Conservation (phyloP, 2,797 vertebrate genomes). For the Phrynocephalus guinanensis region DNA sequence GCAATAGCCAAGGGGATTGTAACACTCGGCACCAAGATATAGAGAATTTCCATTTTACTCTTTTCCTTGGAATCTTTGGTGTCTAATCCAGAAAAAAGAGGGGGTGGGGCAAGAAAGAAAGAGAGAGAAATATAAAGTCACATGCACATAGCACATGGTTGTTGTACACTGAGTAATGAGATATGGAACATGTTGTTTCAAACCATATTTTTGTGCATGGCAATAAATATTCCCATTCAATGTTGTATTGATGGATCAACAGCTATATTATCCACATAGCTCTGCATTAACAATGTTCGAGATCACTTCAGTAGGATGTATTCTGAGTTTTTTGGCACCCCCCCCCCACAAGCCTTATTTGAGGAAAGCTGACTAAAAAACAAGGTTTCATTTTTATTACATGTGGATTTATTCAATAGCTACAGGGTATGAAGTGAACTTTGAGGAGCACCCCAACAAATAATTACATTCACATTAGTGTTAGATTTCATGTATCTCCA, state of each 20-base stretch:
- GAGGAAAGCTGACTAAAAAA: conserved; percentile 15
- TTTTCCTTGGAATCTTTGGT: conserved; percentile 92
- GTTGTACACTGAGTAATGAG: neutral
- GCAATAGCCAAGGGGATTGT: conserved; percentile 94
- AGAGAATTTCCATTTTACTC: conserved; percentile 94
- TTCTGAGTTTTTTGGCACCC: neutral
- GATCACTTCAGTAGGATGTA: neutral
- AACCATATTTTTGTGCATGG: neutral
- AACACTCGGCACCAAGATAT: conserved; percentile 96
- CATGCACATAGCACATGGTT: neutral
- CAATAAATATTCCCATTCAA: neutral
- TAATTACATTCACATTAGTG: conserved; percentile 17
- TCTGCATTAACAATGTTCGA: neutral
- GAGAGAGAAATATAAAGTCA: neutral
- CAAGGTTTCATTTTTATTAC: neutral
- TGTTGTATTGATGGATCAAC: neutral
- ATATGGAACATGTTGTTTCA: neutral
- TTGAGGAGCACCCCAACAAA: neutral
- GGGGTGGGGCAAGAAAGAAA: accelerated
- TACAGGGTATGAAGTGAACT: accelerated
- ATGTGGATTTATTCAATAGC: neutral
- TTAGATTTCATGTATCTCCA: conserved; percentile 14
- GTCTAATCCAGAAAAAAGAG: conserved; percentile 77
- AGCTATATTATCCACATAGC: neutral
- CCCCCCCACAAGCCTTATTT: neutral